Evolutionary conservation across 2,888 invertebrate species (phyloP).

Genomic region (Lysandra bellargus): DNA sequence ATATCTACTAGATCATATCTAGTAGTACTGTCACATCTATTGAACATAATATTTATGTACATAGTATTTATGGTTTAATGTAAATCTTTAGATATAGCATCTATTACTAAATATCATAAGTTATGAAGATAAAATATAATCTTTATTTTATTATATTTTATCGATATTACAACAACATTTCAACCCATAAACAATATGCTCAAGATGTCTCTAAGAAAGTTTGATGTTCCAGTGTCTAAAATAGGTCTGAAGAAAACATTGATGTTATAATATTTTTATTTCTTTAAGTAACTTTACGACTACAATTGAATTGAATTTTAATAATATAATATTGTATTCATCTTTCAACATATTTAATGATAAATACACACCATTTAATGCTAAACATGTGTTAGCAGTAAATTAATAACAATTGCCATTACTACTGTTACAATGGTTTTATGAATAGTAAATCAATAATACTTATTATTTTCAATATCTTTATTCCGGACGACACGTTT

Average conservation of each 20-base stretch:
- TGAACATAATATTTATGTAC: not conserved
- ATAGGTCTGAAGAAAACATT: too few relatives aligned
- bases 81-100: not conserved
- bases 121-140: too few relatives aligned
- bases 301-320: too few relatives aligned
- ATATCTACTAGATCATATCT: conserved; percentile 14
- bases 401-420: not conserved
- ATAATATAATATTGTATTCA: not conserved
- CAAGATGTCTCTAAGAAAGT: not conserved
- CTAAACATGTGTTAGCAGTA: not conserved
- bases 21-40: conserved; percentile 6
- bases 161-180: not conserved
- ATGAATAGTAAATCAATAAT: too few relatives aligned
- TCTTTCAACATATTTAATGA: not conserved
- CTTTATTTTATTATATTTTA: not conserved
- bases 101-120: not conserved
- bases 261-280: too few relatives aligned
- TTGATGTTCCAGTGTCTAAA: not conserved
- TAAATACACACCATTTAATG: not conserved
- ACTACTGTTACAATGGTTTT: too few relatives aligned
- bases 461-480: too few relatives aligned
- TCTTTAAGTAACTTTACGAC: too few relatives aligned
- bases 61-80: not conserved
- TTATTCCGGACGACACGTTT: too few relatives aligned
- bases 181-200: not conserved